Evolutionary conservation across 2,888 invertebrate species (phyloP).

Genomic region (Cacoxenus indagator): DNA sequence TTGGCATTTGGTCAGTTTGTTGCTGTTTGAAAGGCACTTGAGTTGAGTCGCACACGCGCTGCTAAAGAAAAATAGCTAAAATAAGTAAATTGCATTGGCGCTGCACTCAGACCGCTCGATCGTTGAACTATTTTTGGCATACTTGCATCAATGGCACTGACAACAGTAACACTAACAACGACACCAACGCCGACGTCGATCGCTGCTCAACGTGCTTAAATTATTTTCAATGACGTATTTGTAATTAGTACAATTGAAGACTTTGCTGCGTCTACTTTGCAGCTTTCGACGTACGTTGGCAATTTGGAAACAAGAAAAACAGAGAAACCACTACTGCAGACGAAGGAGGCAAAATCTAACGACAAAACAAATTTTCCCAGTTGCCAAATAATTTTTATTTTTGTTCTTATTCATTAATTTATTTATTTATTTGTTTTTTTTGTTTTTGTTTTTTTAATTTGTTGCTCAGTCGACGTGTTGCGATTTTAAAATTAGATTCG

Average conservation of each 20-base stretch:
- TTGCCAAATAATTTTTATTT: constrained; percentile 5
- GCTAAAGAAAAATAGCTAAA: not conserved
- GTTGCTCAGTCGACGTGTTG: not conserved
- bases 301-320: constrained; percentile 45
- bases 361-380: not conserved
- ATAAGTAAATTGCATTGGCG: not conserved
- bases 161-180: not conserved
- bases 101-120: not conserved
- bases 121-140: constrained; percentile 15
- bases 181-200: not conserved
- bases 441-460: too few species aligned
- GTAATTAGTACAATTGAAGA: constrained; percentile 44
- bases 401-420: too few species aligned
- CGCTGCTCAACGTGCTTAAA: constrained; percentile 23
- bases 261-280: not conserved
- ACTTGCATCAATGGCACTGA: constrained; percentile 14
- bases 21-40: too few species aligned
- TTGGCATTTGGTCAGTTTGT: too few species aligned
- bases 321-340: not conserved
- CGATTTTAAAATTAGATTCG: not conserved
- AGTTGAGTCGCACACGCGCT: too few species aligned
- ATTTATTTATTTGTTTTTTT: too few species aligned
- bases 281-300: constrained; percentile 34
- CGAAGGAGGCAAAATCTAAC: constrained; percentile 4
- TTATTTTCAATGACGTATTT: constrained; percentile 33